Conservation (phyloP, 2,888 invertebrate genomes). For the Dynastes grantii region DNA sequence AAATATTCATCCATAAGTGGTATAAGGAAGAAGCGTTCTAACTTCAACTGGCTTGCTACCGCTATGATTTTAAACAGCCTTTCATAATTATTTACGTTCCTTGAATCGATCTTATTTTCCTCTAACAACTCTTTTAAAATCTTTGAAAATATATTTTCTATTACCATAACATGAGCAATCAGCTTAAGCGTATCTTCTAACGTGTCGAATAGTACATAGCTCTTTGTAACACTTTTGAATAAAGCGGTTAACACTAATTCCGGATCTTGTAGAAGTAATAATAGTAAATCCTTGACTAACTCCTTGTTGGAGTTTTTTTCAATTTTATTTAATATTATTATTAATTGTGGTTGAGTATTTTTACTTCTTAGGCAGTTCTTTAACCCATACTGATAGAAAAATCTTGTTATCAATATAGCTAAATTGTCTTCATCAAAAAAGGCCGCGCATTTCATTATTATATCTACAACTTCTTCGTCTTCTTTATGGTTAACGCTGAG, state of each 20-base stretch:
- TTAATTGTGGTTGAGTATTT: constrained; percentile 57
- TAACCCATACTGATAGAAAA: constrained; percentile 63
- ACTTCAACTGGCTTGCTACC: constrained; percentile 26
- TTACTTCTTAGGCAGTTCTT: constrained; percentile 55
- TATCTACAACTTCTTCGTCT: constrained; percentile 56
- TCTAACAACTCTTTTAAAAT: constrained; percentile 57
- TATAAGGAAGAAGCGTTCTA: constrained; percentile 50
- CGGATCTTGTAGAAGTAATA: constrained; percentile 65
- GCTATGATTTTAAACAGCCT: constrained; percentile 58
- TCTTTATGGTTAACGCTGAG: constrained; percentile 56
- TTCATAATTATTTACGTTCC: constrained; percentile 60
- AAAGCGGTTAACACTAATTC: constrained; percentile 59
- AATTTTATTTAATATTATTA: constrained; percentile 62
- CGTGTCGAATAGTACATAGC: constrained; percentile 57
- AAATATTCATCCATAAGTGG: constrained; percentile 43
- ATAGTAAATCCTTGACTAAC: constrained; percentile 59
- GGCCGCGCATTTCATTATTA: constrained; percentile 64
- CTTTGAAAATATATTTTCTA: constrained; percentile 60
- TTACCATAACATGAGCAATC: constrained; percentile 54
- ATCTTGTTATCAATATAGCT: constrained; percentile 57
- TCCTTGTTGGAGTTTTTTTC: constrained; percentile 52
- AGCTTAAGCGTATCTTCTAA: constrained; percentile 55
- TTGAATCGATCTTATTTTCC: constrained; percentile 54
- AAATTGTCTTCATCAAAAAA: constrained; percentile 59
- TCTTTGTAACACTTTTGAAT: constrained; percentile 63